phyloP scores from a whole-genome alignment of 2,797 vertebrate species.

The Myotis planiceps region DNA sequence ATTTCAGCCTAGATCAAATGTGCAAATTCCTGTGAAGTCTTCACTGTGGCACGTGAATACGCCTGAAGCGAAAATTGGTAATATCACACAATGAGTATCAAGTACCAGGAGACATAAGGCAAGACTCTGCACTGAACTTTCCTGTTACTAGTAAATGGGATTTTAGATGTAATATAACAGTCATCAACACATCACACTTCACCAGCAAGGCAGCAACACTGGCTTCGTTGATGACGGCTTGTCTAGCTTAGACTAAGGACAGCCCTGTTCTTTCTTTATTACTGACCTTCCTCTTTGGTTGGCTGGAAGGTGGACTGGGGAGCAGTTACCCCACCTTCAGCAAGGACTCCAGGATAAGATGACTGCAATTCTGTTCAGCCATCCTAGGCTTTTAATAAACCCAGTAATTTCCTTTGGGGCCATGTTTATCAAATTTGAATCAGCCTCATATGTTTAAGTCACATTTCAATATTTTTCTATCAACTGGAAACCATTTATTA shows the following conservation, averaged over 20 bases:
- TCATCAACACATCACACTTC: constrained; percentile 67
- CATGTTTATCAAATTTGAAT: constrained; percentile 78
- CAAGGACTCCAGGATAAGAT: not conserved
- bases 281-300: constrained; percentile 6
- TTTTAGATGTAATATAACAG: constrained; percentile 65
- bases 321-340: not conserved
- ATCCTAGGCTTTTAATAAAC: constrained; percentile 68
- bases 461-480: constrained; percentile 78
- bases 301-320: not conserved
- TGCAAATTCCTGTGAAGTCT: constrained; percentile 69
- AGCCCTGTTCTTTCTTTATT: not conserved
- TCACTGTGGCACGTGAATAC: constrained; percentile 29
- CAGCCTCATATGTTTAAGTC: constrained; percentile 62
- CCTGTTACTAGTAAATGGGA: constrained; percentile 47
- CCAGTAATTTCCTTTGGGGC: constrained; percentile 59
- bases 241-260: not conserved
- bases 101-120: constrained; percentile 32
- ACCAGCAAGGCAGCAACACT: not conserved
- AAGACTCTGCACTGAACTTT: constrained; percentile 66
- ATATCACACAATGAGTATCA: constrained; percentile 35
- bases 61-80: constrained; percentile 70
- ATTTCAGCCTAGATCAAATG: constrained; percentile 74
- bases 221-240: not conserved
- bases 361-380: not conserved
- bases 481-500: constrained; percentile 76